These are phyloP conservation scores for Buceros bicornis DNA, from an alignment of 2,797 vertebrate species.

Conservation along the genomic window DNA sequence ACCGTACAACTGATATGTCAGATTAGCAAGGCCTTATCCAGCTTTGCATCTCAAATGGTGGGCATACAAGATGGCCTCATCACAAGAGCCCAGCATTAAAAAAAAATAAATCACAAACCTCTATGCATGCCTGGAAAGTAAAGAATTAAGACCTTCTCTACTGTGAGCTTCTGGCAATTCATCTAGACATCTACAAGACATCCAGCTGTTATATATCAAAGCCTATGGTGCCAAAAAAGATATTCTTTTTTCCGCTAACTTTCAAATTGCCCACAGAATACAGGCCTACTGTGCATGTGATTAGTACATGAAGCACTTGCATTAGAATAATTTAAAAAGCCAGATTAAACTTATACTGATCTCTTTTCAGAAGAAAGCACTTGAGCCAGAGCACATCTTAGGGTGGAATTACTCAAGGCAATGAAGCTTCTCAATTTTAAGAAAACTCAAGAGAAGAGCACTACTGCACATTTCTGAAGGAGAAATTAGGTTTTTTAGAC, in stretches of 20 bases:
- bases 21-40: not conserved
- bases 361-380: not conserved
- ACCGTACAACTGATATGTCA: not conserved
- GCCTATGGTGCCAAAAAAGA: not conserved
- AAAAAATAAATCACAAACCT: not conserved
- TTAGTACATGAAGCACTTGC: not conserved
- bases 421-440: conserved; percentile 4
- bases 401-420: not conserved
- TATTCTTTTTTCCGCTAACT: not conserved
- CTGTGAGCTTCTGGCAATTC: not conserved
- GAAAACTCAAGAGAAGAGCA: not conserved
- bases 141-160: not conserved
- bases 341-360: not conserved
- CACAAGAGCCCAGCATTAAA: accelerated
- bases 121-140: not conserved
- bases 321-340: not conserved
- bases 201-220: not conserved
- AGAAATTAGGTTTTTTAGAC: not conserved
- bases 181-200: not conserved
- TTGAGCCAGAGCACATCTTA: not conserved
- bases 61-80: not conserved
- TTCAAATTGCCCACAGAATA: not conserved
- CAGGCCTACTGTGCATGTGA: not conserved
- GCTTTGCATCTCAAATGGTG: not conserved
- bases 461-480: not conserved